Base-by-base conservation (phyloP, 2,113 vertebrate genomes). In the Trichechus manatus region DNA sequence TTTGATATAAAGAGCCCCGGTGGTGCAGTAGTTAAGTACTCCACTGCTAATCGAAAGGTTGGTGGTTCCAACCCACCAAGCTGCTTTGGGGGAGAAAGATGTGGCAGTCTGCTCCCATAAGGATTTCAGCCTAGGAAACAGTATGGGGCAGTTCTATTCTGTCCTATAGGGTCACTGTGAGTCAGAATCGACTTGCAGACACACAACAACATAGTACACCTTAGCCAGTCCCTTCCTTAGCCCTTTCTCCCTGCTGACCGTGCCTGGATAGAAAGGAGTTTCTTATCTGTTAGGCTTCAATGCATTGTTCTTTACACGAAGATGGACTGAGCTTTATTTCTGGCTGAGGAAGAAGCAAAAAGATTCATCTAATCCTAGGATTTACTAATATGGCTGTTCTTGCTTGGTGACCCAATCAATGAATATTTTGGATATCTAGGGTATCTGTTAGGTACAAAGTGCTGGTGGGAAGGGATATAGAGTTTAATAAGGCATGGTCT, bases 281-380 rank as follows among this genome's bases (percentile, higher is more conserved):
- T 80, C 56, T 92, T 81, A 47, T 77, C 50, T 87, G 56, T 87
- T 36, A 87, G 13, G 8, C 50, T 80, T 75, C 29, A 56, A 44
- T 31, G 50, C 44, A 74, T 19, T 75, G 27, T 10, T 80, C 31
- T 88, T 85, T 44, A 20, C 89, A 68, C 59, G n/a, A 93, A 87
- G 87, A 91, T 42, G 66, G 36, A 31, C 50, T 89, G 36, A 80
- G n/a, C 10, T 94, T 92, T 79, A 72, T 47, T 47, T 89, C 64
- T 14, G 2, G 11, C 22, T 94, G 92, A 92, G 36, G 39, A 81
- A 68, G 78, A 59, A 80, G 23, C 50, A 39, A 66, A 90, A 79
- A 36, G 27, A 64, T 64, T 66, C 56, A 72, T 79, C 5, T 74
- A 47, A 79, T 84, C 13, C 20, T 74, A 66, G 31, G 74, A 22